These are phyloP conservation scores for Drosophila erecta DNA, from an alignment of 1,140 invertebrate genomes.

Conservation along the genomic window DNA sequence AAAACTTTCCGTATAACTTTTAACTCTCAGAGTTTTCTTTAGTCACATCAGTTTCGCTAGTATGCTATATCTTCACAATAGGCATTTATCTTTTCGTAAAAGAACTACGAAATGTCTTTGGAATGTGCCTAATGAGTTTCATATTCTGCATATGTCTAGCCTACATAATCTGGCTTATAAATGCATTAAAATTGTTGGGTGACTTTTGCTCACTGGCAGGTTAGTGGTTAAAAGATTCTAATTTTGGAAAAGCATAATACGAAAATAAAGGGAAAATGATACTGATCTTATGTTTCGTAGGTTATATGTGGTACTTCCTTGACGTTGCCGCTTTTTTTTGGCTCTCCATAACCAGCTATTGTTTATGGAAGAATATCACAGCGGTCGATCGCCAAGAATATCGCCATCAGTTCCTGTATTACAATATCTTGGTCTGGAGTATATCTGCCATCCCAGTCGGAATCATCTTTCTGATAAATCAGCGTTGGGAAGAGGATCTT, in stretches of 20 bases:
- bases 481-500: background rate
- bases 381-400: too few species aligned
- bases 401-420: background rate
- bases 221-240: background rate
- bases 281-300: background rate
- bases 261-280: too few species aligned
- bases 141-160: background rate
- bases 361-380: background rate
- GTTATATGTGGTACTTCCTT: background rate
- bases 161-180: too few species aligned
- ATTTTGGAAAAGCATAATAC: too few species aligned
- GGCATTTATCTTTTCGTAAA: constrained; percentile 1
- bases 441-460: background rate
- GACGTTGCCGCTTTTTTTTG: background rate
- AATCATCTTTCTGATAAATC: background rate
- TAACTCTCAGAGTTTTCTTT: background rate
- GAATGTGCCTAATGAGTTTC: background rate
- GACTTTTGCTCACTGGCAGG: background rate
- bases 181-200: background rate
- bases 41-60: background rate
- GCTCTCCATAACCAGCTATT: background rate
- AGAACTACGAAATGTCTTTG: background rate
- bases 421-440: background rate
- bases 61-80: background rate
- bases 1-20: too few species aligned